A percentile compares a stretch with the other conserved stretches of the same genome.
These are phyloP conservation scores for Lordiphosa andalusiaca DNA, from an alignment of 2,888 invertebrate genomes.

Conservation along the genomic window DNA sequence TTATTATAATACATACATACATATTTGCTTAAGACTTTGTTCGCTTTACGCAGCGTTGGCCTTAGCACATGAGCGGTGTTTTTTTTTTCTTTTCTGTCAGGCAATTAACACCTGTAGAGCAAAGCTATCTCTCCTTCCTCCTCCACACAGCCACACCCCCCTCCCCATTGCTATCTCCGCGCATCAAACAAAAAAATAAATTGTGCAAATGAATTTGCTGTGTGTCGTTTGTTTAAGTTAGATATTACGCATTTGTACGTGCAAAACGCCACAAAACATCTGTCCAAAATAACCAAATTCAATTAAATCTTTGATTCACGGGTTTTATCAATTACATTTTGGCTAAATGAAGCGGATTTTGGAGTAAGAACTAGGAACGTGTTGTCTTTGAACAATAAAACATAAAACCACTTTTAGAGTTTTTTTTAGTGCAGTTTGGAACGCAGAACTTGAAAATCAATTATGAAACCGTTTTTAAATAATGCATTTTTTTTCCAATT, in stretches of 20 bases:
- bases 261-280: slow-evolving; percentile 31
- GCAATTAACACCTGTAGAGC: slow-evolving; percentile 64
- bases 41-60: slow-evolving; percentile 32
- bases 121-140: slow-evolving; percentile 2
- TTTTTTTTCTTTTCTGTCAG: slow-evolving; percentile 43
- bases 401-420: too few species aligned
- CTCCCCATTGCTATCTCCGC: slow-evolving; percentile 7
- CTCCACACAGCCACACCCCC: neutral
- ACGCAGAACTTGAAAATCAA: too few species aligned
- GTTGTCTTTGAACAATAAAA: too few species aligned
- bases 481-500: too few species aligned
- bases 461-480: too few species aligned
- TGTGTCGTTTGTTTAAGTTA: slow-evolving; percentile 34
- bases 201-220: slow-evolving; percentile 51
- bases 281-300: slow-evolving; percentile 3
- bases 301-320: slow-evolving; percentile 35
- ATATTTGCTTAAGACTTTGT: slow-evolving; percentile 46
- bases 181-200: slow-evolving; percentile 47
- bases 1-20: slow-evolving; percentile 39
- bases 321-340: slow-evolving; percentile 35
- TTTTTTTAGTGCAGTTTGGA: too few species aligned
- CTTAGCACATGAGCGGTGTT: slow-evolving; percentile 63
- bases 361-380: too few species aligned
- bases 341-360: slow-evolving; percentile 11
- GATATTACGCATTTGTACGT: slow-evolving; percentile 26